These are phyloP conservation scores for Paramormyrops kingsleyae DNA, from an alignment of 2,113 vertebrate species.

Conservation along the genomic window DNA sequence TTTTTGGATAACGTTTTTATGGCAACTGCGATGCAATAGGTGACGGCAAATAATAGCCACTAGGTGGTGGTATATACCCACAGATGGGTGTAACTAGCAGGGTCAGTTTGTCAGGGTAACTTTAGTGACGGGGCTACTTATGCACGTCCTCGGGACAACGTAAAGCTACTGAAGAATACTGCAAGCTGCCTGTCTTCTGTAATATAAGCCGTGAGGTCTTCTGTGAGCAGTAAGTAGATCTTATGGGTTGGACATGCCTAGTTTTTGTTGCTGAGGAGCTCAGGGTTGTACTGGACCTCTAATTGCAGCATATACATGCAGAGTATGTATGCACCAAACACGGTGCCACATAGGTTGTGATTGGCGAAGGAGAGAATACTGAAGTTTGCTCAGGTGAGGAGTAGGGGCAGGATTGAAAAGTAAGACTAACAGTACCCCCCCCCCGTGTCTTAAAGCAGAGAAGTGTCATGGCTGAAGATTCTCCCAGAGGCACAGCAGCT, in stretches of 20 bases:
- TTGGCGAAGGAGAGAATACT: not conserved
- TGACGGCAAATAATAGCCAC: not conserved
- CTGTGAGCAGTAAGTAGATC: not conserved
- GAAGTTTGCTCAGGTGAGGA: not conserved
- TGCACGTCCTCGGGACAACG: not conserved
- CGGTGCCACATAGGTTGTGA: not conserved
- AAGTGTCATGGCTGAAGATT: conserved; percentile 78
- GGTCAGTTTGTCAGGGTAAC: not conserved
- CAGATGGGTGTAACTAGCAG: not conserved
- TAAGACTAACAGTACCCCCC: not conserved
- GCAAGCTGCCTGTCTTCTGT: not conserved
- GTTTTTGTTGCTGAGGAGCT: not conserved
- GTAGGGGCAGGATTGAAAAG: not conserved
- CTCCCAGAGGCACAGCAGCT: conserved; percentile 79
- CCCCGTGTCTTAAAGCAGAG: conserved; percentile 47
- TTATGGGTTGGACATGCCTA: not conserved
- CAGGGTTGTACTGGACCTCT: not conserved
- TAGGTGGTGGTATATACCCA: not conserved
- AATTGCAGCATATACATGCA: not conserved
- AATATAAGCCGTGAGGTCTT: not conserved
- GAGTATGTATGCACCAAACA: not conserved
- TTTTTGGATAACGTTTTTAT: not conserved
- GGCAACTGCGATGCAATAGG: not conserved
- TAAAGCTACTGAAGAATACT: not conserved
- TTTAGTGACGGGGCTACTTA: not conserved